Evolutionary conservation across 2,113 vertebrate genomes (phyloP), one percentile per base, ranked within the genome.

Genomic region (Caranx ignobilis): DNA sequence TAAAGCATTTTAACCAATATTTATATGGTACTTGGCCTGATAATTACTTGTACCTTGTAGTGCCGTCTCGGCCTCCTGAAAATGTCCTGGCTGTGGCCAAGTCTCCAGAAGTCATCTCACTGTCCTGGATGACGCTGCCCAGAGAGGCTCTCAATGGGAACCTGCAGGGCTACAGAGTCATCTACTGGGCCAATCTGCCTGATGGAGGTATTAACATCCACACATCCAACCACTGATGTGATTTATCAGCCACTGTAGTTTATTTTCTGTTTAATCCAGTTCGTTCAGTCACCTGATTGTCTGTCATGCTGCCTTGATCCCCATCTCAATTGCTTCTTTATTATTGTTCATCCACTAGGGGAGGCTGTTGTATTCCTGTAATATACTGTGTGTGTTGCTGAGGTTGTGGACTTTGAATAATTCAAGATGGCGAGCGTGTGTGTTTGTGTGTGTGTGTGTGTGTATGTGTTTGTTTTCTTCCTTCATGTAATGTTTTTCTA

Each of bases 101-200:
- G 12, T 98, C 98, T 32, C 97, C 98, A 5, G 98, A 99, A 88
- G 97, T 97, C 77, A 99, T 99, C 84, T 98, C 97, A 0, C 96
- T 99, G 61, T 98, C 98, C 78, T 99, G 98, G 98, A 96, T 98
- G 78, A 95, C 96, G 0, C 90, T 98, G 37, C 95, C 97, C 21
- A 96, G 98, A 91, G 98, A 99, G 77, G 95, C 97, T 11, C 94
- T 99, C 73, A 99, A 99, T 1, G 98, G 98, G 35, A 98, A 98
- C 93, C 96, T 99, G 63, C 97, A 98, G 92, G 98, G 98, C 11
- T 99, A 98, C 94, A 93, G 97, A 64, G 97, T 99, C 82, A 99
- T 99, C 86, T 99, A 97, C 94, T 99, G 97, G 97, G 97, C 98
- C 84, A 99, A 99, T 85, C 96, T 99, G 88, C 95, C 97, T 76